Evolutionary conservation across 2,888 invertebrate species (phyloP).

Genomic region (Zaprionus obscuricornis): DNA sequence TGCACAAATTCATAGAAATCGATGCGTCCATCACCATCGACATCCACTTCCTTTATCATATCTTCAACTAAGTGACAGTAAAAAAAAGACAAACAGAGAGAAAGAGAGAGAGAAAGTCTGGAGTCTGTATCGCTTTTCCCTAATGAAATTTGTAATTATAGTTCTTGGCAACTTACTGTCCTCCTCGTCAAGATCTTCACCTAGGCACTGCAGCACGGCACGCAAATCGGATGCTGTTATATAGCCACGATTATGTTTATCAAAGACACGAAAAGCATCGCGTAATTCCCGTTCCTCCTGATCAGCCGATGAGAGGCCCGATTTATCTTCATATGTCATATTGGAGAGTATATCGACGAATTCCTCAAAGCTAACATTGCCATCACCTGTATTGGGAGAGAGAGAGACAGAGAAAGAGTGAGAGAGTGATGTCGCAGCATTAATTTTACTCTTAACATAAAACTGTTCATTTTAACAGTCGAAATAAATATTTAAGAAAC

Average conservation of each 20-base stretch:
- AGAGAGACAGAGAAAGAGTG: no score
- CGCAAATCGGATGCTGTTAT: constrained; percentile 94
- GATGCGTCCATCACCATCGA: constrained; percentile 96
- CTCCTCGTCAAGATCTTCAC: constrained; percentile 94
- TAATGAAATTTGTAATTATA: neutral
- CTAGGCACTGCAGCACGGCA: constrained; percentile 94
- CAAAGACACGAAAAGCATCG: constrained; percentile 95
- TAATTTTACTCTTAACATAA: no score
- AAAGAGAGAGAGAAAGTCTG: neutral
- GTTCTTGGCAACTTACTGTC: constrained; percentile 88
- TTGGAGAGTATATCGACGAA: constrained; percentile 93
- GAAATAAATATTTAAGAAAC: no score
- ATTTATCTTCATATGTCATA: constrained; percentile 87
- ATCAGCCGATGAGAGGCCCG: constrained; percentile 86
- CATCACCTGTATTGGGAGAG: constrained; percentile 87
- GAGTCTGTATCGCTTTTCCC: neutral
- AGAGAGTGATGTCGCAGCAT: no score
- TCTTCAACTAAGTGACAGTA: constrained; percentile 90
- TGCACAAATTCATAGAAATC: constrained; percentile 95
- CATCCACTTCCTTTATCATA: constrained; percentile 98
- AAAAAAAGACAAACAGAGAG: neutral
- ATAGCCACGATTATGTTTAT: constrained; percentile 95
- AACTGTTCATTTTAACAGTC: no score
- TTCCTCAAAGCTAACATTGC: constrained; percentile 94
- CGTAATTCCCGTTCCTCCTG: constrained; percentile 92